Base-by-base conservation (phyloP, 1,140 invertebrate genomes). In the Scaptomyza graminum region DNA sequence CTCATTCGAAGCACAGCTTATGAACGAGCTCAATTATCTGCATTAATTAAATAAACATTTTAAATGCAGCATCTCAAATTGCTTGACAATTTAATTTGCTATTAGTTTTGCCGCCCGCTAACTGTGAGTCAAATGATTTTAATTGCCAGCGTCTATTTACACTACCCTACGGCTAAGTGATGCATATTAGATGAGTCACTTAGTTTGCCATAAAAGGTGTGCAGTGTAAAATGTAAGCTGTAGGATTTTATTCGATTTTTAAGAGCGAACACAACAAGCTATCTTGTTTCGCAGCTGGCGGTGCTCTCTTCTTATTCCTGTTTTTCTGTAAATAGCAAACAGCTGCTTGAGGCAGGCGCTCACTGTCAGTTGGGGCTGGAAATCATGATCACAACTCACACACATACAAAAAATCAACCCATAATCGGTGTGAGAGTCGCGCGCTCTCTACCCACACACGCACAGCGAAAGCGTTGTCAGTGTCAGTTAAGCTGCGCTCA, bases 31-130 rank as follows among this genome's bases (percentile, higher is more conserved):
- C 65, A 76, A 81, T 87, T 72, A 87, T 72, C 60, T 69, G 60
- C 63, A 88, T 88, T 88, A 88, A 88, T 89, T 88, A 74, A 88
- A 88, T 83, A 83, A 67, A 77, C 66, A 64, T 77, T 76, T 87
- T 39, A 76, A 87, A 79, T 77, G 68, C 71, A 82, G 61, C 68
- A 49, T 76, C 51, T 76, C 47, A 76, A 87, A 82, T 82, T 74
- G 76, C 68, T 76, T 66, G 68, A 83, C 60, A 88, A 88, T 79
- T 83, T 74, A 88, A 83, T 88, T 83, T 76, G 65, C 65, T 72
- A 68, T 75, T 81, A 69, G 46, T 70, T 74, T 59, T 83, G 44
- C 60, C 60, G 61, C 54, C 55, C 37, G 55, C 62, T 84, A 68
- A 51, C 65, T 55, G 43, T 61, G 49, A 78, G 67, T 88, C 50